These are phyloP conservation scores for Thripadectes ignobilis DNA, from an alignment of 2,797 vertebrate genomes.

Conservation along the genomic window DNA sequence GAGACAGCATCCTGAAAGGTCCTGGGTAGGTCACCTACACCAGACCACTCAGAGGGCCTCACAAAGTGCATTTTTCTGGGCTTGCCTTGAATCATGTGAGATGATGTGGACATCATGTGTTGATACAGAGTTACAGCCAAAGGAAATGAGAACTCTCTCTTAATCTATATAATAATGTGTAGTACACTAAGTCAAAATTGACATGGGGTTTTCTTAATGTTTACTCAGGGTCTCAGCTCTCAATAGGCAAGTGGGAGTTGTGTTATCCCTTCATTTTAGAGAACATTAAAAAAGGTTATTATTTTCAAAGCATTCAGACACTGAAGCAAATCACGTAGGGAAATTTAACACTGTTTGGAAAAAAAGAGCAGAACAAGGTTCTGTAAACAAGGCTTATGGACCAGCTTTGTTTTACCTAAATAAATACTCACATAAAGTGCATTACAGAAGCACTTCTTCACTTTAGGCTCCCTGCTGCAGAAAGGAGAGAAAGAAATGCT, in stretches of 20 bases:
- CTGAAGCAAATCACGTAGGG: neutral
- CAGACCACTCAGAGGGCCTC: neutral
- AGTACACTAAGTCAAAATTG: neutral
- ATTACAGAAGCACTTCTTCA: neutral
- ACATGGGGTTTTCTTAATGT: neutral
- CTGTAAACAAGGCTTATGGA: neutral
- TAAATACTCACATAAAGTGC: neutral
- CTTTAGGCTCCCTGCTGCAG: neutral
- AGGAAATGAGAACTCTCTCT: neutral
- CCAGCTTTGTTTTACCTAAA: neutral
- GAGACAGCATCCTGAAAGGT: neutral
- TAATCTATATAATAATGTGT: neutral
- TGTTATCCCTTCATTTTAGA: neutral
- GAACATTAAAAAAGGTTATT: neutral
- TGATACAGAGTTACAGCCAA: neutral
- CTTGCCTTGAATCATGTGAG: neutral
- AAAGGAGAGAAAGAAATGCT: neutral
- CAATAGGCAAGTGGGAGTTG: neutral
- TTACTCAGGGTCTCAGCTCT: neutral
- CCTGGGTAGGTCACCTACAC: fast-evolving
- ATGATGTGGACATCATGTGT: neutral
- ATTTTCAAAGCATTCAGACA: neutral
- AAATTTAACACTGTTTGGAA: neutral
- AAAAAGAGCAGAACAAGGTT: neutral
- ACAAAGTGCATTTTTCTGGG: neutral